phyloP scores from a whole-genome alignment of 1,140 invertebrate species.

The Camponotus vicinus region DNA sequence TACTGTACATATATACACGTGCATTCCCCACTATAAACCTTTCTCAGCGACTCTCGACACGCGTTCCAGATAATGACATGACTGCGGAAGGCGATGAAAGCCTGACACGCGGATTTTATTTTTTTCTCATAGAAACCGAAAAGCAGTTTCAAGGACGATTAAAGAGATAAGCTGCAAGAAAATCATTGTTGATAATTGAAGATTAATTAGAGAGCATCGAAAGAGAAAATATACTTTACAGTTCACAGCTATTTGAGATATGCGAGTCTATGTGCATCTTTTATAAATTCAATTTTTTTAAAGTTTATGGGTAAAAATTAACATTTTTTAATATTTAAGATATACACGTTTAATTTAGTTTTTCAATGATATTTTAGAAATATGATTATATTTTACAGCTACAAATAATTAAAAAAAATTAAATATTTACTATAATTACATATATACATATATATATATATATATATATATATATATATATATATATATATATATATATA shows the following conservation, averaged over 20 bases:
- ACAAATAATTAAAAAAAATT: not conserved
- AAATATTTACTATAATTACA: not conserved
- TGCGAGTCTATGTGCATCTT: no score
- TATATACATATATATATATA: not conserved
- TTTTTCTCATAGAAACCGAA: not conserved
- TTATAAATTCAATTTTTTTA: not conserved
- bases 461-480: not conserved
- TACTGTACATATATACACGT: not conserved
- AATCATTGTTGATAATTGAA: slow-evolving; percentile 25
- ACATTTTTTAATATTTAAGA: not conserved
- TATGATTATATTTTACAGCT: not conserved
- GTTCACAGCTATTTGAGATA: not conserved
- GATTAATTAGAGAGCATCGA: not conserved
- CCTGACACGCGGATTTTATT: slow-evolving; percentile 33
- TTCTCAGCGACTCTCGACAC: slow-evolving; percentile 15
- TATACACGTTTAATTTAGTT: not conserved
- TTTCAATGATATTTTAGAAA: not conserved
- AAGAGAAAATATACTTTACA: not conserved
- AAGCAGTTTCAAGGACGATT: slow-evolving; percentile 37
- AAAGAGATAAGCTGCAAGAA: not conserved
- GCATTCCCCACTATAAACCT: slow-evolving; percentile 42
- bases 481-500: not conserved
- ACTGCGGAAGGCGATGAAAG: slow-evolving; percentile 32
- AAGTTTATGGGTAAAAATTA: not conserved
- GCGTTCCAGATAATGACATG: slow-evolving; percentile 34